Evolutionary conservation across 1,140 invertebrate genomes (phyloP).

Genomic region (Cardiocondyla obscurior): DNA sequence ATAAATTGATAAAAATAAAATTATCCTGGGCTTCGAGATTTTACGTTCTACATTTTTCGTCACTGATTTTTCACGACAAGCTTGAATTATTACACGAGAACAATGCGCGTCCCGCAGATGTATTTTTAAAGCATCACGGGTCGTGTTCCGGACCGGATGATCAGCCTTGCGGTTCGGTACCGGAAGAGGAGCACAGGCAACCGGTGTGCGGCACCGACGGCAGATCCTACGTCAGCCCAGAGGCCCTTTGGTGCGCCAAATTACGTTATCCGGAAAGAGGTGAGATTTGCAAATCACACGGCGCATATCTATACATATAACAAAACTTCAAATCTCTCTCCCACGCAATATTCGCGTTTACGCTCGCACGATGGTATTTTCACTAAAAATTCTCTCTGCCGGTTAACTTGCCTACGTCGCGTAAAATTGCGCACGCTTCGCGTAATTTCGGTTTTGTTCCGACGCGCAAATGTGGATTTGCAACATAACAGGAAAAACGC

Average conservation of each 20-base stretch:
- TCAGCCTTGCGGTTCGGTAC: conserved; percentile 68
- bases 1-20: no score
- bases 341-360: neutral
- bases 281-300: conserved; percentile 33
- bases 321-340: neutral
- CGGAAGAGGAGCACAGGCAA: conserved; percentile 58
- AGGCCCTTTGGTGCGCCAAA: conserved; percentile 73
- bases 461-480: neutral
- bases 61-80: neutral
- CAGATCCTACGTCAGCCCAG: conserved; percentile 68
- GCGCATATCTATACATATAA: neutral
- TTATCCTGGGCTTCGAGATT: no score
- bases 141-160: conserved; percentile 68
- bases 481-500: conserved; percentile 15
- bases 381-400: neutral
- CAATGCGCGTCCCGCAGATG: conserved; percentile 60
- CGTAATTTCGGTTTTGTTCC: neutral
- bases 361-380: neutral
- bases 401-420: conserved; percentile 9
- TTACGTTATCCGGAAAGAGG: conserved; percentile 57
- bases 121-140: conserved; percentile 70
- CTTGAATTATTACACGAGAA: neutral
- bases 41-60: neutral
- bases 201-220: conserved; percentile 74
- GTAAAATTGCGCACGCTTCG: neutral